phyloP scores from a whole-genome alignment of 2,797 vertebrate species.

The Leptodactylus fallax region DNA sequence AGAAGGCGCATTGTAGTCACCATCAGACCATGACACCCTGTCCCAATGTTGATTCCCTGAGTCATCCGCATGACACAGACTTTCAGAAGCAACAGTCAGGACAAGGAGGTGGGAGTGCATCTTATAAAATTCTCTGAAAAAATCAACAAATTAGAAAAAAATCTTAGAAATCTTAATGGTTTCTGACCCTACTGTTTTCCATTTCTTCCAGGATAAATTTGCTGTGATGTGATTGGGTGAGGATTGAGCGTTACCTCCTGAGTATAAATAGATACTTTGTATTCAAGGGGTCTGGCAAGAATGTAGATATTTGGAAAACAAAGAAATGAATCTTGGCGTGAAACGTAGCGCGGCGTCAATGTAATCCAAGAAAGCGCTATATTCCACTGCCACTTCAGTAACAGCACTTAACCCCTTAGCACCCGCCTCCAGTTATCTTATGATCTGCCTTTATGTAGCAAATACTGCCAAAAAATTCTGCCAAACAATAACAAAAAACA shows the following conservation, averaged over 20 bases:
- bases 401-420: neutral
- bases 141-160: neutral
- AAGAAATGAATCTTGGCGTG: constrained; percentile 12
- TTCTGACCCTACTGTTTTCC: neutral
- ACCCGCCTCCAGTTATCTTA: neutral
- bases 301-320: neutral
- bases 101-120: neutral
- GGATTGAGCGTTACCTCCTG: neutral
- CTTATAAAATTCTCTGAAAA: neutral
- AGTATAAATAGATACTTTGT: constrained; percentile 25
- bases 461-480: neutral
- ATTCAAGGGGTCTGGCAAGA: neutral
- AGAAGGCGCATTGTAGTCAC: neutral
- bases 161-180: neutral
- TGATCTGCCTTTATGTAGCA: neutral
- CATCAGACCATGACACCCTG: neutral
- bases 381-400: neutral
- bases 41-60: neutral
- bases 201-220: neutral
- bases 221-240: neutral
- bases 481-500: neutral
- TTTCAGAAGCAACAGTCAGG: neutral
- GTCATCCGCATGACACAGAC: neutral
- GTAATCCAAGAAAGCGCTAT: neutral
- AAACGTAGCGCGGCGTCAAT: neutral